Evolutionary conservation across 2,888 invertebrate genomes (phyloP), one percentile per base, ranked within the genome.

Genomic region (Watsonalla cultraria): DNA sequence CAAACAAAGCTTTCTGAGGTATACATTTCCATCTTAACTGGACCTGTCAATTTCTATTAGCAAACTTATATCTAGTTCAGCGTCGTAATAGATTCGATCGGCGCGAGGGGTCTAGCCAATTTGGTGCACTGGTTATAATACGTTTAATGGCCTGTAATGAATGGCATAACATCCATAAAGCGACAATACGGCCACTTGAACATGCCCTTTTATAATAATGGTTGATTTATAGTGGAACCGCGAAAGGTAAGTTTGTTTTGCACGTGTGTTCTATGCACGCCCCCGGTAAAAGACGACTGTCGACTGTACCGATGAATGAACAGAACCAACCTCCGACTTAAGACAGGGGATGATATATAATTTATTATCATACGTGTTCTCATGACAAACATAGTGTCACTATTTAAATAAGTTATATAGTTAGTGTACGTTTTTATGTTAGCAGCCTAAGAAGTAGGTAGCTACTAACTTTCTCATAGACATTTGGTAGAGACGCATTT

Each of bases 71-170:
- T 58, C 59, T 54, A 57, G 61, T 61, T 65, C 59, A 15, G 48
- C 33, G n/a, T 15, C 42, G 35, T 50, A 61, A 46, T 37, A 35
- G 42, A 47, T 34, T 34, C 50, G 54, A 45, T 57, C 61, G 60
- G 53, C 54, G 57, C 52, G 66, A 66, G 51, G 61, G 83, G 51
- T 76, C 84, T 62, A 42, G 14, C 39, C 66, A 61, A 5, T 54
- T 54, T 80, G 82, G 87, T 80, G 72, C 77, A 68, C 66, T 73
- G 68, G 67, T 84, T 83, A 90, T 90, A 90, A 89, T 87, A 80
- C 84, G 82, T 86, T 90, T 88, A 90, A 90, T 90, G 90, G 89
- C 84, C 76, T 88, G 90, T 89, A 90, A 90, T 90, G 90, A 89
- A 90, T 88, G 82, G 86, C 78, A 86, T 89, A 89, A 90, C 90